Base-by-base conservation (phyloP, 53 echinoderm and acorn worm genomes). In the Luidia sarsii region DNA sequence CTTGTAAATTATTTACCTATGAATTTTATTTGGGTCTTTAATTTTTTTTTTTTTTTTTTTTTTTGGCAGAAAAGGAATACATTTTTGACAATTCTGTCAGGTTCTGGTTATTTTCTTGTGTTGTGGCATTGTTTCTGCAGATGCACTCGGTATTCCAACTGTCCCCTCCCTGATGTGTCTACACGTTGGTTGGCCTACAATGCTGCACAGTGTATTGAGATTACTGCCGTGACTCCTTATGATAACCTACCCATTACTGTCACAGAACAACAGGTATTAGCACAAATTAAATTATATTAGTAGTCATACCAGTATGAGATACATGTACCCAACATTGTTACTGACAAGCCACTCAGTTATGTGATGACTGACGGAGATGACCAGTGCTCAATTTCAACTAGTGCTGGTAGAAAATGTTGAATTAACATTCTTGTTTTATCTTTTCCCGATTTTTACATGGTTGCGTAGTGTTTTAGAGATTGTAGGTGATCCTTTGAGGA, bases 151-250 rank as follows among this genome's bases (percentile, higher is more conserved):
- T 86, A 92, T 27, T 37, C 51, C 31, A 86, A 80, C 15, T 92
- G 93, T 63, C 68, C 57, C 24, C 33, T 71, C 60, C 19, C 32
- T 24, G 71, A 79, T 53, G 83, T 70, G 0, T 36, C 70, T 1
- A 62, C 80, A 14, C 51, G 92, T 22, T 92, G 93, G 93, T 43
- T 92, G 31, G 71, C 89, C 32, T 92, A 80, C 66, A 81, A 83
- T 39, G 65, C 79, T 18, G 73, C 71, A 20, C 80, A 83, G 67
- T 92, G 93, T 37, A 63, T 89, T 50, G 69, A 51, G 35, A 83
- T 92, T 7, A 61, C 86, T 22, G 33, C 45, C 15, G 51, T 84
- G 11, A 21, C 73, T 43, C 84, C 84, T 0, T 1, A 72, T 73
- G 22, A 49, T 31, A 64, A 19, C 30, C 9, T 63, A 7, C 73